Evolutionary conservation across 1,140 invertebrate genomes (phyloP).

Genomic region (Drosophila hydei): DNA sequence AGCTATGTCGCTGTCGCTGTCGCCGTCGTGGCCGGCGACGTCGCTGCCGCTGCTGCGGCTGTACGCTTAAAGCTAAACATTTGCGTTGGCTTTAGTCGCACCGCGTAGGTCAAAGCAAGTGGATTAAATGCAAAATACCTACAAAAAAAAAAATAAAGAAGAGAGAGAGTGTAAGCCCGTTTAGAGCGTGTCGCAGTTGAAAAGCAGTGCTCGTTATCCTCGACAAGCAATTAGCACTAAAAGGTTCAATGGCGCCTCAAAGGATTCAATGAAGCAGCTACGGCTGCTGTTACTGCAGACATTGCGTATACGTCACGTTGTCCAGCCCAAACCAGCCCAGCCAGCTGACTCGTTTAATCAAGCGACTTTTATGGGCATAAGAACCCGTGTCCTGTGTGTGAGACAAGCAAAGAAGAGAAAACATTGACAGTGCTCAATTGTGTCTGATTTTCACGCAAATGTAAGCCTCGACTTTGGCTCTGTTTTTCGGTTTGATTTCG

Average conservation of each 20-base stretch:
- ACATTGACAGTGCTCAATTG: constrained; percentile 58
- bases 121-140: constrained; percentile 65
- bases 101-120: constrained; percentile 75
- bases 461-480: constrained; percentile 58
- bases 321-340: constrained; percentile 9
- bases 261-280: constrained; percentile 34
- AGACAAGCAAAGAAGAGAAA: background rate
- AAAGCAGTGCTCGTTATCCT: constrained; percentile 53
- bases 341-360: constrained; percentile 63
- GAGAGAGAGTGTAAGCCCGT: constrained; percentile 14
- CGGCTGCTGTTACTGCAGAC: constrained; percentile 2
- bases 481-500: constrained; percentile 49
- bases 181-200: constrained; percentile 12
- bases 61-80: constrained; percentile 62
- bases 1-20: constrained; percentile 35
- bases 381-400: constrained; percentile 33
- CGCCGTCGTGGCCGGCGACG: constrained; percentile 32
- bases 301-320: constrained; percentile 62
- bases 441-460: constrained; percentile 77
- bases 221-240: constrained; percentile 69
- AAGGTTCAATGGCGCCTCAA: constrained; percentile 55
- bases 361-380: constrained; percentile 27
- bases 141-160: background rate
- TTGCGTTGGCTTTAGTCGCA: constrained; percentile 68
- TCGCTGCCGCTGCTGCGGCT: constrained; percentile 24